Evolutionary conservation across 2,888 invertebrate genomes (phyloP).

Genomic region (Gibbula magus): DNA sequence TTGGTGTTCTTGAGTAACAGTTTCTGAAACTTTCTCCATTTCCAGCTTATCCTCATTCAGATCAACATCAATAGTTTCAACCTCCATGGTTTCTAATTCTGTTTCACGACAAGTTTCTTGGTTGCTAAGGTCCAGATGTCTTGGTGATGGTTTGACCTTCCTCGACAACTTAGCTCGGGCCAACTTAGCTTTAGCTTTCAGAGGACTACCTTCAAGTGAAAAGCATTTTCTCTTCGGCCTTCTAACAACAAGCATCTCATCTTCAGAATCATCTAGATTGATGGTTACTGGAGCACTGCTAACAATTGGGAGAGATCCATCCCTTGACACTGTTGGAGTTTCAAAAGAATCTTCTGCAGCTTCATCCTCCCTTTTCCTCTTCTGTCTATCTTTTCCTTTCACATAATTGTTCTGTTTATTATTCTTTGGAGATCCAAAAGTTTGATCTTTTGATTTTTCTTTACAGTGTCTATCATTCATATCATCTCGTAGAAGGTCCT

Average conservation of each 20-base stretch:
- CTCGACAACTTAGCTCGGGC: background rate
- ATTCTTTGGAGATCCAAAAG: background rate
- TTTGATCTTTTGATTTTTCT: no score
- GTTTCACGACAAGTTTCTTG: background rate
- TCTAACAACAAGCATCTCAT: constrained; percentile 31
- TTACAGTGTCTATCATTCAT: background rate
- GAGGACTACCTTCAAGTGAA: constrained; percentile 39
- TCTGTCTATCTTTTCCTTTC: background rate
- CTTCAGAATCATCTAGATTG: constrained; percentile 31
- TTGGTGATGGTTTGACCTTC: background rate
- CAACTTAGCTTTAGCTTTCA: constrained; percentile 14
- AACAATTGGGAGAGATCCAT: background rate
- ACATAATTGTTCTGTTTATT: background rate
- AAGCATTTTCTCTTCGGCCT: constrained; percentile 44
- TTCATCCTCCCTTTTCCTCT: background rate
- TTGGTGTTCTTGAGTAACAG: background rate
- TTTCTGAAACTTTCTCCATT: background rate
- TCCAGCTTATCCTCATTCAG: no score
- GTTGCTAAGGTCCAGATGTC: background rate
- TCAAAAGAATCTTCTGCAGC: background rate
- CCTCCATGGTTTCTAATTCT: constrained; percentile 10
- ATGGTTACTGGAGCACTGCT: constrained; percentile 15
- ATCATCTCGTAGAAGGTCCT: no score
- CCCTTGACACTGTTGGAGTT: background rate
- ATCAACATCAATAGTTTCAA: background rate